phyloP scores from a whole-genome alignment of 2,113 vertebrate genomes.

The Sterrhoptilus dennistouni region DNA sequence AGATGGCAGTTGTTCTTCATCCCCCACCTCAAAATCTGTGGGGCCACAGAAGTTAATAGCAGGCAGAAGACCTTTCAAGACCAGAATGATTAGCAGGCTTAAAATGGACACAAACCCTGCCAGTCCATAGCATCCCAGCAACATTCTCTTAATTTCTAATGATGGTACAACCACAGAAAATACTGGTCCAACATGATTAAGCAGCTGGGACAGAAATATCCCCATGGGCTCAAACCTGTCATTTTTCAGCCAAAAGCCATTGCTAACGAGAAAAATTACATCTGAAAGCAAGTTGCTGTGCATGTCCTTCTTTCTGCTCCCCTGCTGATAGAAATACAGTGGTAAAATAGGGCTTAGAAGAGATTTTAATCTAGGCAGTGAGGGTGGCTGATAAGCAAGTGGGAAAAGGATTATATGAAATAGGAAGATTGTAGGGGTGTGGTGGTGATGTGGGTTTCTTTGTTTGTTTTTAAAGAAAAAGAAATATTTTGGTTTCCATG shows the following conservation, averaged over 20 bases:
- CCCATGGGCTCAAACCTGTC: constrained; percentile 21
- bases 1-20: neutral
- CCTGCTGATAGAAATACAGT: neutral
- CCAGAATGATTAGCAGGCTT: neutral
- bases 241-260: constrained; percentile 34
- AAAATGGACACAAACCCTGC: neutral
- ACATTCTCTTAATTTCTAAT: constrained; percentile 1
- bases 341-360: constrained; percentile 1
- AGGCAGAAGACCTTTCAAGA: constrained; percentile 5
- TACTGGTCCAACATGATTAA: constrained; percentile 42
- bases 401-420: neutral
- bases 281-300: constrained; percentile 50
- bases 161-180: constrained; percentile 19
- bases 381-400: neutral
- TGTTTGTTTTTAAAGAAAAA: neutral
- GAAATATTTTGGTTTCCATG: neutral
- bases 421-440: neutral
- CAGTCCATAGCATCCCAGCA: neutral
- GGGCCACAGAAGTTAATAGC: neutral
- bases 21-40: neutral
- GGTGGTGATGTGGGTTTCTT: neutral
- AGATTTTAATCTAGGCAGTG: constrained; percentile 13
- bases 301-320: constrained; percentile 6
- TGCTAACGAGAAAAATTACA: constrained; percentile 54
- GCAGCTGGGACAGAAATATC: constrained; percentile 12